phyloP scores from a whole-genome alignment of 2,113 vertebrate genomes.

The Toxotes chatareus region DNA sequence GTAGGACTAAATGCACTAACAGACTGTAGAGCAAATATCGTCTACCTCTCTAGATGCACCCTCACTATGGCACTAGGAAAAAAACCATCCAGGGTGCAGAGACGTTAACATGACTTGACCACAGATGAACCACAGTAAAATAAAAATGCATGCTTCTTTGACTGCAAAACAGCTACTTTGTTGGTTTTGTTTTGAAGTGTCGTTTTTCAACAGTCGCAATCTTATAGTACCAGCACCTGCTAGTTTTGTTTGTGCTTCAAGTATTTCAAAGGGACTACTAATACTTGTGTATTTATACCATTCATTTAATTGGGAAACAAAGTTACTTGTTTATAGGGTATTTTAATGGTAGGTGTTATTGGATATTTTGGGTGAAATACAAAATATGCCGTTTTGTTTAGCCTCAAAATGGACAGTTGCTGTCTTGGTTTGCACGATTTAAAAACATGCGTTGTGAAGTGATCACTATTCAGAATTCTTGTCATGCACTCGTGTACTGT shows the following conservation, averaged over 20 bases:
- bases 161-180: conserved; percentile 31
- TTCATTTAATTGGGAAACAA: conserved; percentile 50
- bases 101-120: conserved; percentile 33
- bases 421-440: conserved; percentile 72
- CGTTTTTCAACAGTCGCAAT: conserved; percentile 39
- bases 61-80: conserved; percentile 47
- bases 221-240: conserved; percentile 48
- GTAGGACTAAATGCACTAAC: conserved; percentile 58
- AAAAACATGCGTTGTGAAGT: conserved; percentile 63
- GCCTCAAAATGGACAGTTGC: conserved; percentile 51
- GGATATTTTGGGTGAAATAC: conserved; percentile 55
- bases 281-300: conserved; percentile 63
- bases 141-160: conserved; percentile 62
- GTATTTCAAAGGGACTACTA: conserved; percentile 77
- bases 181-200: conserved; percentile 65
- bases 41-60: conserved; percentile 77
- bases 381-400: conserved; percentile 38
- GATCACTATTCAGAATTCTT: conserved; percentile 55
- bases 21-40: conserved; percentile 60
- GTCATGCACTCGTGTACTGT: conserved; percentile 68
- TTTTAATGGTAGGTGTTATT: conserved; percentile 66
- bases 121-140: conserved; percentile 46
- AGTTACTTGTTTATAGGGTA: conserved; percentile 52
- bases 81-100: conserved; percentile 36
- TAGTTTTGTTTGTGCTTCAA: conserved; percentile 64